Evolutionary conservation across 2,888 invertebrate species (phyloP), one percentile per base, ranked within the genome.

Genomic region (Catonia carolina): DNA sequence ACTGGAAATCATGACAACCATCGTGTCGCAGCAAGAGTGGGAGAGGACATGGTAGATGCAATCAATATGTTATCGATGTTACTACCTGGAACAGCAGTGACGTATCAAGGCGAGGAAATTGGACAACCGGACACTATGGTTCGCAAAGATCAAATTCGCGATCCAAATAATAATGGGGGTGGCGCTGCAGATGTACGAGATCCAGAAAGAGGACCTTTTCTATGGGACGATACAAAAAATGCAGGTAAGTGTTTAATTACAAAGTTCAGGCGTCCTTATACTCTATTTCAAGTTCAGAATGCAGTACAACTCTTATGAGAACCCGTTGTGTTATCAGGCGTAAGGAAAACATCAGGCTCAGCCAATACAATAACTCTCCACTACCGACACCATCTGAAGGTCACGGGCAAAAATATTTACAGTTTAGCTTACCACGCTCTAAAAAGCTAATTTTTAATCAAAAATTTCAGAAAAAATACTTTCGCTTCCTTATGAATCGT

Each of bases 31-130:
- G 75, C 79, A 0, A 47, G 61, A 37, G 58, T 64, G 50, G 83
- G 85, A 1, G 69, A 70, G 1, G 78, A 80, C 63, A 78, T 84
- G 67, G 79, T 83, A 0, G 84, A 87, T 60, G 82, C 82, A 0
- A 69, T 87, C 2, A 85, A 84, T 68, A 79, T 85, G 65, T 71
- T 92, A 53, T 78, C 81, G 58, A 75, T 86, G 68, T 70, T 86
- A 12, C 72, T 93, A 17, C 89, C 89, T 0, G 91, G 91, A 33
- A 82, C 85, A 0, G 78, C 85, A 0, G 78, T 89, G n/a, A 83
- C 85, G 1, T 91, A 91, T 72, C 88, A 90, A 66, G 90, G 91
- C 1, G 90, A 91, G 69, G 91, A 92, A 70, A 78, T 92, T 53
- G 88, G 84, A 1, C 83, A 86, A 82, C 69, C 75, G 60, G 79